phyloP scores from a whole-genome alignment of 2,113 vertebrate species.

The Rhea americana region DNA sequence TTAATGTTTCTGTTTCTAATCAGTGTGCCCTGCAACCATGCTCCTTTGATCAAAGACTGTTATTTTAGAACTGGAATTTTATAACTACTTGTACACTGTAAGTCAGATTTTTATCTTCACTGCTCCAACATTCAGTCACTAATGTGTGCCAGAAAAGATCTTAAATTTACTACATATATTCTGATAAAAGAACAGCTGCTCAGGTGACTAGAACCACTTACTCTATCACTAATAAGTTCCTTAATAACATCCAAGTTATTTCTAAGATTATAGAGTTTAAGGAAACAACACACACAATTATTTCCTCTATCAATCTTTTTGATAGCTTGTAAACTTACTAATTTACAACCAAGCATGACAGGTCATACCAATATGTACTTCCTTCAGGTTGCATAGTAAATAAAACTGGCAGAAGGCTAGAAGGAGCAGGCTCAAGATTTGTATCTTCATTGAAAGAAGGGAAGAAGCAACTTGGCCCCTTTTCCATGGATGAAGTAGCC shows the following conservation, averaged over 20 bases:
- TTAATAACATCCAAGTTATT: background rate
- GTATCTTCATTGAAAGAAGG: constrained; percentile 1
- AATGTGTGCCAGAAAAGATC: constrained; percentile 9
- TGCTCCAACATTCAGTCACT: background rate
- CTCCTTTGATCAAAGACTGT: constrained; percentile 29
- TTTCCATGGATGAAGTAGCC: background rate
- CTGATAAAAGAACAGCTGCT: background rate
- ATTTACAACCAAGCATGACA: background rate
- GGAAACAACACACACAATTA: background rate
- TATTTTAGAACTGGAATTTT: constrained; percentile 19
- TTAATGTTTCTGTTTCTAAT: constrained; percentile 19
- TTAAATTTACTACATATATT: background rate
- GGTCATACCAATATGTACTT: background rate
- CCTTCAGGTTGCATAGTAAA: background rate
- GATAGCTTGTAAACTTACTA: background rate
- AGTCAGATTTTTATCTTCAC: constrained; percentile 34
- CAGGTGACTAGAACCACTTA: background rate
- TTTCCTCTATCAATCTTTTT: background rate
- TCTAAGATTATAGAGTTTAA: constrained; percentile 17
- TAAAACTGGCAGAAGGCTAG: background rate
- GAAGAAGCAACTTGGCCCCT: background rate
- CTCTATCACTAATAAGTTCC: background rate
- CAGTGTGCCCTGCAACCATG: background rate
- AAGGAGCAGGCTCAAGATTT: background rate
- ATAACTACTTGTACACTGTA: background rate